Evolutionary conservation across 2,113 vertebrate genomes (phyloP).

Genomic region (Odocoileus virginianus): DNA sequence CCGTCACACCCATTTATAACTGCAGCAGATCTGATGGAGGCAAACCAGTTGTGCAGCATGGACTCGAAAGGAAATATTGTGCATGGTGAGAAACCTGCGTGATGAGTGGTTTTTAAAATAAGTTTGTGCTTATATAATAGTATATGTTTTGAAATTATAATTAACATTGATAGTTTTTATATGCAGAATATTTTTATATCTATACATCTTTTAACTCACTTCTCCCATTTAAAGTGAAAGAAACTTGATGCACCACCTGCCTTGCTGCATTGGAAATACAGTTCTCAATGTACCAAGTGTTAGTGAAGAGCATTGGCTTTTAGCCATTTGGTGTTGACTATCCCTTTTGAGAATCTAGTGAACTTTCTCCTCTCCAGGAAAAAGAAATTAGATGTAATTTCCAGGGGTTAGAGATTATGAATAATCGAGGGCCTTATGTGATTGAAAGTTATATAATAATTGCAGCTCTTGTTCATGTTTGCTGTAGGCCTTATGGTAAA

Average conservation of each 20-base stretch:
- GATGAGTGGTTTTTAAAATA: constrained; percentile 76
- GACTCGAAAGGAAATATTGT: constrained; percentile 92
- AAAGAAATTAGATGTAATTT: neutral
- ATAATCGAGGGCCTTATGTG: neutral
- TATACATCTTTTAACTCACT: neutral
- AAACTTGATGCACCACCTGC: neutral
- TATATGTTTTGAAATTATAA: constrained; percentile 26
- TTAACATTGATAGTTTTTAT: neutral
- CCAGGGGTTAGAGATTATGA: neutral
- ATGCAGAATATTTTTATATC: neutral
- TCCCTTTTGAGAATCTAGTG: constrained; percentile 4
- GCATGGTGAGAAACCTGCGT: constrained; percentile 84
- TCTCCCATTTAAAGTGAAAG: neutral
- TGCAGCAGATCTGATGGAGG: constrained; percentile 87
- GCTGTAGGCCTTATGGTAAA: neutral
- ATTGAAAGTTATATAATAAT: constrained; percentile 25
- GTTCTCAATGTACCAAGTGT: neutral
- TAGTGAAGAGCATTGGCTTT: neutral
- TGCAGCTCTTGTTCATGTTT: neutral
- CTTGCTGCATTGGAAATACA: neutral
- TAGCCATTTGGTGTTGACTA: neutral
- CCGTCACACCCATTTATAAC: constrained; percentile 81
- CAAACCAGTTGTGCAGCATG: constrained; percentile 79
- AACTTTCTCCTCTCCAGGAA: neutral
- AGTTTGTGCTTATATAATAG: constrained; percentile 78